phyloP scores from a whole-genome alignment of 2,113 vertebrate species.

The Alligator sinensis region DNA sequence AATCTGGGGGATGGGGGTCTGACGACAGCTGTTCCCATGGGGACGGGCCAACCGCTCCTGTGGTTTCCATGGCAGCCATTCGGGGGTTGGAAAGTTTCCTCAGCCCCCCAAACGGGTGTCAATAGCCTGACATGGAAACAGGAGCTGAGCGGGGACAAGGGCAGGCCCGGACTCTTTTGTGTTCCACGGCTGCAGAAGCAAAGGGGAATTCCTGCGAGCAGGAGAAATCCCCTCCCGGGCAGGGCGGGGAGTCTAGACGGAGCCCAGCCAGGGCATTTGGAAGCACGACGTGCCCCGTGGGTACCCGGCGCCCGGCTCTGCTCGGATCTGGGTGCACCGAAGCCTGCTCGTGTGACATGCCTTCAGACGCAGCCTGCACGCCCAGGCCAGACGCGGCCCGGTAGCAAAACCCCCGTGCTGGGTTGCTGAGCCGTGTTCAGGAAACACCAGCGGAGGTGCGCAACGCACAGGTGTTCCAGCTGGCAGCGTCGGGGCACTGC shows the following conservation, averaged over 20 bases:
- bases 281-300: background rate
- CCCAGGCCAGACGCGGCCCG: background rate
- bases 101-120: background rate
- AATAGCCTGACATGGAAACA: background rate
- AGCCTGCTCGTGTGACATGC: background rate
- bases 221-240: background rate
- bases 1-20: background rate
- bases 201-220: background rate
- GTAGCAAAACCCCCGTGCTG: background rate
- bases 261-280: background rate
- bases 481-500: background rate
- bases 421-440: background rate
- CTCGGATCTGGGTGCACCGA: background rate
- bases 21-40: slow-evolving; percentile 25
- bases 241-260: background rate
- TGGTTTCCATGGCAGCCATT: slow-evolving; percentile 10
- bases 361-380: background rate
- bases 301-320: too few relatives aligned
- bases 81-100: slow-evolving; percentile 3
- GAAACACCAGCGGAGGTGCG: background rate
- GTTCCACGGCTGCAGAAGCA: background rate
- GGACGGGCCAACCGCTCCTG: background rate
- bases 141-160: background rate
- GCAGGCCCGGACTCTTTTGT: too few relatives aligned
- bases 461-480: too few relatives aligned